Evolutionary conservation across 2,888 invertebrate species (phyloP).

Genomic region (Theretra japonica): DNA sequence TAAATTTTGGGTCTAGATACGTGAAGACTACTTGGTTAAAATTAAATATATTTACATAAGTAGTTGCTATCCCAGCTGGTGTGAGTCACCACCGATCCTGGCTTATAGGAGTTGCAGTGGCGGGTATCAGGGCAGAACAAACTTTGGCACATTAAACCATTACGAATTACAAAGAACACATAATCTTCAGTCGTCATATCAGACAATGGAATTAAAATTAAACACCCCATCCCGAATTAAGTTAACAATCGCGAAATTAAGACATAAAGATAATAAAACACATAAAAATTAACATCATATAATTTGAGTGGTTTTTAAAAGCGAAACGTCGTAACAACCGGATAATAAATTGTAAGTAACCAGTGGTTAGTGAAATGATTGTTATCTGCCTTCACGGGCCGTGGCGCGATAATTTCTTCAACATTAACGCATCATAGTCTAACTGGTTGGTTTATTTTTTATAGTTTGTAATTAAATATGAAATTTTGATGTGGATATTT

Average conservation of each 20-base stretch:
- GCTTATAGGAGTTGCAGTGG: no score
- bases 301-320: slow-evolving; percentile 30
- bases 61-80: no score
- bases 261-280: slow-evolving; percentile 30
- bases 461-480: not conserved
- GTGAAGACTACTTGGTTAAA: no score
- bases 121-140: no score
- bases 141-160: no score
- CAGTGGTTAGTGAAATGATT: slow-evolving; percentile 58
- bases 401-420: slow-evolving; percentile 59
- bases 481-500: not conserved
- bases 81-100: no score
- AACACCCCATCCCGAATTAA: not conserved
- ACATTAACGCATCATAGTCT: slow-evolving; percentile 43
- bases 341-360: slow-evolving; percentile 58
- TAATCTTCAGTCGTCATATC: no score
- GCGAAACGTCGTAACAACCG: slow-evolving; percentile 47
- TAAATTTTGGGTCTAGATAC: no score
- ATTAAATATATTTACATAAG: no score
- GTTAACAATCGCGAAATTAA: slow-evolving; percentile 26
- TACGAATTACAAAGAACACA: no score
- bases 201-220: not conserved
- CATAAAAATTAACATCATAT: slow-evolving; percentile 29
- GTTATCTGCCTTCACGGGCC: slow-evolving; percentile 53
- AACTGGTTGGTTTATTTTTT: slow-evolving; percentile 34